Evolutionary conservation across 2,888 invertebrate species (phyloP).

Genomic region (Mycalesis mineus): DNA sequence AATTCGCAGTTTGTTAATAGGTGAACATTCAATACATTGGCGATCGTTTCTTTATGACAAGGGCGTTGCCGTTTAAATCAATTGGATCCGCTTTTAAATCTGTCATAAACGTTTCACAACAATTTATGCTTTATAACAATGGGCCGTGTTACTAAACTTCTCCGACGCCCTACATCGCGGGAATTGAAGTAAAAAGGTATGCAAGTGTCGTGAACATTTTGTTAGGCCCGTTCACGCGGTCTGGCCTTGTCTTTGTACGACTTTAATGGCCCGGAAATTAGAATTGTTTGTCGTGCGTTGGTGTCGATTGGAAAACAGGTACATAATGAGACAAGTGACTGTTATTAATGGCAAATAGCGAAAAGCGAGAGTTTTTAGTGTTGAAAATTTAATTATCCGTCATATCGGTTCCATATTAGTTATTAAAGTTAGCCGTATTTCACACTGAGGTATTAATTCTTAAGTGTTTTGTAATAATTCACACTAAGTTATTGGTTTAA

Average conservation of each 20-base stretch:
- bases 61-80: slow-evolving; percentile 66
- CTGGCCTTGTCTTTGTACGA: slow-evolving; percentile 61
- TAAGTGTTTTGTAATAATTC: too few species aligned
- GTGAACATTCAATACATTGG: slow-evolving; percentile 21
- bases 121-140: slow-evolving; percentile 51
- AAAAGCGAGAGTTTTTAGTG: too few species aligned
- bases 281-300: slow-evolving; percentile 51
- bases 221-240: slow-evolving; percentile 54
- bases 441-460: too few species aligned
- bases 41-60: slow-evolving; percentile 40
- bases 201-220: slow-evolving; percentile 57
- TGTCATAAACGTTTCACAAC: slow-evolving; percentile 50
- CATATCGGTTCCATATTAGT: too few species aligned
- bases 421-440: too few species aligned
- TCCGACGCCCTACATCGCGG: slow-evolving; percentile 33
- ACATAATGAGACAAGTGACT: too few species aligned
- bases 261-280: slow-evolving; percentile 70
- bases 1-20: slow-evolving; percentile 22
- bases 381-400: too few species aligned
- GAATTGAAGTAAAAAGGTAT: slow-evolving; percentile 56
- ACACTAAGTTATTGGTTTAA: too few species aligned
- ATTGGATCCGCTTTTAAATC: slow-evolving; percentile 68
- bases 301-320: slow-evolving; percentile 9
- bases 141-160: slow-evolving; percentile 54
- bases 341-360: too few species aligned